phyloP scores from a whole-genome alignment of 2,888 invertebrate species.

The Aphodius sticticus region DNA sequence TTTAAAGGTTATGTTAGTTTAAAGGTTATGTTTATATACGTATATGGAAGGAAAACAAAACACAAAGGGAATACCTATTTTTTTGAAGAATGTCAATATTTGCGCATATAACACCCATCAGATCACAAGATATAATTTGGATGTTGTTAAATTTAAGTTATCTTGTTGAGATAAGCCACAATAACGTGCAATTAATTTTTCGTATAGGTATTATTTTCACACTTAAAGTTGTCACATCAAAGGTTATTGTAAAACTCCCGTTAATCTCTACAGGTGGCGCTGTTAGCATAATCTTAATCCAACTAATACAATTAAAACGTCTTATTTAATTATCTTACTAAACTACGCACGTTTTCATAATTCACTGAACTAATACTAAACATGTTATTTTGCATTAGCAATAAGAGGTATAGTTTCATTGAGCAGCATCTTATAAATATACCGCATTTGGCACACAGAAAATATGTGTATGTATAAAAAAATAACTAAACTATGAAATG shows the following conservation, averaged over 20 bases:
- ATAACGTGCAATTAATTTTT: background rate
- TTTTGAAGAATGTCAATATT: background rate
- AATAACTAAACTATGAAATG: no score
- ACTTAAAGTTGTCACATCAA: no score
- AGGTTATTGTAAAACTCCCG: background rate
- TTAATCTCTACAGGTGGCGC: background rate
- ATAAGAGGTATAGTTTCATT: no score
- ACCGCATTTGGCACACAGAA: background rate
- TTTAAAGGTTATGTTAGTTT: background rate
- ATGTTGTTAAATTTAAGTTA: background rate
- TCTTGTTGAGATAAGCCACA: background rate
- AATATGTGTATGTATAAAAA: background rate
- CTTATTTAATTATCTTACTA: no score
- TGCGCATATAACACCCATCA: background rate
- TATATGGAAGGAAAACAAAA: background rate
- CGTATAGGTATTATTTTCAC: background rate
- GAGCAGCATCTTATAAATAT: background rate
- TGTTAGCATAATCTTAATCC: background rate
- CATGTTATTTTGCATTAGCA: no score
- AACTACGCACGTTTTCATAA: no score
- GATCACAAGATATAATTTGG: background rate
- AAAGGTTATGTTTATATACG: slow-evolving; percentile 1
- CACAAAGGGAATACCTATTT: slow-evolving; percentile 5
- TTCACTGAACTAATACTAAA: no score
- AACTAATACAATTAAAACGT: no score